Evolutionary conservation across 2,113 vertebrate species (phyloP).

Genomic region (Diglossa brunneiventris): DNA sequence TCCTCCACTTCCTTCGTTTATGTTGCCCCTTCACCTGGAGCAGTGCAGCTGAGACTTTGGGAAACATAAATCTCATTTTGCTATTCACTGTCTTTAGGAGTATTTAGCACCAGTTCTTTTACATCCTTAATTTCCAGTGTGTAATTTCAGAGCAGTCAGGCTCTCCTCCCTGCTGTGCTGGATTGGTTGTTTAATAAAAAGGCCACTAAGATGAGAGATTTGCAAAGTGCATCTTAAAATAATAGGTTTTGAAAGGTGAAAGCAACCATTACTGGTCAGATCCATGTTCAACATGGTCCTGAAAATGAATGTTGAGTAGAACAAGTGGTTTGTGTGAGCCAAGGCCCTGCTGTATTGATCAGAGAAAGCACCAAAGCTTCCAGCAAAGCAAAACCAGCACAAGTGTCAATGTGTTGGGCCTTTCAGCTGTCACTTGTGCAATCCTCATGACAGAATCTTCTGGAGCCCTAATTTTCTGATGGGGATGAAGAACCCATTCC

Average conservation of each 20-base stretch:
- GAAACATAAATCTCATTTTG: neutral
- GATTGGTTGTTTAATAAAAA: neutral
- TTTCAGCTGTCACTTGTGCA: neutral
- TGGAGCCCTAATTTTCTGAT: neutral
- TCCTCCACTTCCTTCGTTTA: neutral
- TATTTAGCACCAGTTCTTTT: neutral
- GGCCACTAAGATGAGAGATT: neutral
- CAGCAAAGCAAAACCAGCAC: neutral
- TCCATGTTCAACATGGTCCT: neutral
- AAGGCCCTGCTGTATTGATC: neutral
- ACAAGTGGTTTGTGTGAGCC: neutral
- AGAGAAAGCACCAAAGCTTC: neutral
- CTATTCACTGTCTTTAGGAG: neutral
- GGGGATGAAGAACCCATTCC: neutral
- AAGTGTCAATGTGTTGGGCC: neutral
- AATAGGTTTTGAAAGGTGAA: neutral
- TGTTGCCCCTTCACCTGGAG: neutral
- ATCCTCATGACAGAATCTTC: neutral
- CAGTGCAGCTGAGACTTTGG: neutral
- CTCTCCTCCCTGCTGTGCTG: neutral
- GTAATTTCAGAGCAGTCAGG: neutral
- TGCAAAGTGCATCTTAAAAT: neutral
- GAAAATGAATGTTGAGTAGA: neutral
- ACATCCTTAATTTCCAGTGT: neutral
- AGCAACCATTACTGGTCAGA: neutral